These are phyloP conservation scores for Anastrepha obliqua DNA, from an alignment of 1,140 invertebrate genomes.

Conservation along the genomic window DNA sequence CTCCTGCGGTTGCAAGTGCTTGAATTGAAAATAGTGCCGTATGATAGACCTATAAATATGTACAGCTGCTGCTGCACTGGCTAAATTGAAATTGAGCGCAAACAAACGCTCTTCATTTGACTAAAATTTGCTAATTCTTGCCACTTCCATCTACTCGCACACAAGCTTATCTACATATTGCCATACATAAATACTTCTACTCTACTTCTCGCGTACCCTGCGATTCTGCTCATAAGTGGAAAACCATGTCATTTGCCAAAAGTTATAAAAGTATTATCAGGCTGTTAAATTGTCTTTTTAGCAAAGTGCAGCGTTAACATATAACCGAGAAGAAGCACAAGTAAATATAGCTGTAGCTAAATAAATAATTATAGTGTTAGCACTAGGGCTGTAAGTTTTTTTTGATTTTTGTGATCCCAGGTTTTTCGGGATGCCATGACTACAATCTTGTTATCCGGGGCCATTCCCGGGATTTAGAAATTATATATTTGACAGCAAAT, in stretches of 20 bases:
- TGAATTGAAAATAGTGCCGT: background rate
- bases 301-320: no score
- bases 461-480: no score
- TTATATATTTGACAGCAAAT: no score
- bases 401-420: no score
- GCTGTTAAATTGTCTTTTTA: background rate
- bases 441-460: no score
- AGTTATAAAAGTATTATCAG: background rate
- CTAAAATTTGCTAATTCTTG: background rate
- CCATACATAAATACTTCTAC: background rate
- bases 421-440: no score
- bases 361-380: no score
- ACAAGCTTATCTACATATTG: background rate
- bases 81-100: background rate
- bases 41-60: background rate
- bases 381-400: no score
- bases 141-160: background rate
- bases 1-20: background rate
- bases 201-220: background rate
- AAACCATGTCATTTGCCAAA: constrained; percentile 1
- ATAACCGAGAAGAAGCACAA: no score
- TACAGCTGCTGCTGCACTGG: no score
- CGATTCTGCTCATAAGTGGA: background rate
- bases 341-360: no score
- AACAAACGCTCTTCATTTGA: no score